phyloP scores from a whole-genome alignment of 53 echinoderm and acorn worm species.

The Echinometra lucunter region DNA sequence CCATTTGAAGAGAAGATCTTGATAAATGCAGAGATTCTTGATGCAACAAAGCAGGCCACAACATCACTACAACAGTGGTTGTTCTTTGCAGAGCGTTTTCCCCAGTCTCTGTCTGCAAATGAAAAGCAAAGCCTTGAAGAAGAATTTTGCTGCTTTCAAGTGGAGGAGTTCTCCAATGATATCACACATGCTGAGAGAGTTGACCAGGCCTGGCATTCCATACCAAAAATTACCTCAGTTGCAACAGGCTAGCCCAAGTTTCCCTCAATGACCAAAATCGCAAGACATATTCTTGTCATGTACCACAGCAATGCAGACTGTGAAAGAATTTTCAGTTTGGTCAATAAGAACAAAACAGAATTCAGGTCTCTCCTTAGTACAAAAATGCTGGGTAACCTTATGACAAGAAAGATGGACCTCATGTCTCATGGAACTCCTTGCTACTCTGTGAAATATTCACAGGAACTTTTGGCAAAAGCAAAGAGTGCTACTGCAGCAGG shows the following conservation, averaged over 20 bases:
- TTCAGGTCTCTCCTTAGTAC: conserved; percentile 59
- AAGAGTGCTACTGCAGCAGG: too few relatives aligned
- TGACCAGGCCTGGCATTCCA: conserved; percentile 62
- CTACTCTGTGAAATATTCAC: too few relatives aligned
- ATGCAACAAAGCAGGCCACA: conserved; percentile 49
- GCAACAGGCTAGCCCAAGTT: conserved; percentile 55
- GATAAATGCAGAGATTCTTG: conserved; percentile 65
- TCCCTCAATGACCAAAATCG: conserved; percentile 62
- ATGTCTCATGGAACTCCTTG: too few relatives aligned
- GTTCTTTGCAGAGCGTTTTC: conserved; percentile 58
- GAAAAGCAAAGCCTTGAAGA: conserved; percentile 62
- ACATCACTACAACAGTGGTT: conserved; percentile 43
- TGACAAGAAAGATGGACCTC: conserved; percentile 63
- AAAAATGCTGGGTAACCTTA: neutral
- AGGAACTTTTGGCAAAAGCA: too few relatives aligned
- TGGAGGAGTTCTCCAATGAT: conserved; percentile 56
- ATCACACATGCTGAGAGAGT: conserved; percentile 57
- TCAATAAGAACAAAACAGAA: conserved; percentile 73
- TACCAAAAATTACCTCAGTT: conserved; percentile 59
- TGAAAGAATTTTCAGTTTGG: conserved; percentile 59
- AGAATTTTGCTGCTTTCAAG: conserved; percentile 53
- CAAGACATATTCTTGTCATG: conserved; percentile 64
- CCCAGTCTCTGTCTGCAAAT: conserved; percentile 54
- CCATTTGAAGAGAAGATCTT: conserved; percentile 68
- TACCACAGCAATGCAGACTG: conserved; percentile 76